phyloP scores from a whole-genome alignment of 2,888 invertebrate genomes.

The Andrena hattorfiana region DNA sequence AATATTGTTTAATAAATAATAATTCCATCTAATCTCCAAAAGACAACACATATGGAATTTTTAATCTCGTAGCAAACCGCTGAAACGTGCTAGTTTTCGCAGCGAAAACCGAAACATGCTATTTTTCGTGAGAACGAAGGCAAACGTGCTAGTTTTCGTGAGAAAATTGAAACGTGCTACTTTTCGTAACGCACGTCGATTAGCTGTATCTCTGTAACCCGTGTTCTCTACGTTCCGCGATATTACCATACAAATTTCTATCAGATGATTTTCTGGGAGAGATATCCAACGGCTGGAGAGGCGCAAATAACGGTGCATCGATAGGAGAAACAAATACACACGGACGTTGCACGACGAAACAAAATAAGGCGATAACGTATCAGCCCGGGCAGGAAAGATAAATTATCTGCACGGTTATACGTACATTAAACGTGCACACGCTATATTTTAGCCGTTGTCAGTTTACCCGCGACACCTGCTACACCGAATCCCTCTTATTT shows the following conservation, averaged over 20 bases:
- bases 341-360: background rate
- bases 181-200: too few relatives aligned
- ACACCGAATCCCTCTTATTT: conserved; percentile 65
- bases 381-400: conserved; percentile 23
- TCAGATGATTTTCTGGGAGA: background rate
- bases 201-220: too few relatives aligned
- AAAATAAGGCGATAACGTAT: conserved; percentile 47
- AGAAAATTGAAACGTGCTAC: too few relatives aligned
- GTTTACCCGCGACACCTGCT: conserved; percentile 67
- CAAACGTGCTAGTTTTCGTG: too few relatives aligned
- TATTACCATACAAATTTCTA: background rate
- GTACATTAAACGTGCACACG: conserved; percentile 32
- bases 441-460: conserved; percentile 50
- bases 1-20: too few relatives aligned
- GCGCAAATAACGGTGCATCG: conserved; percentile 19
- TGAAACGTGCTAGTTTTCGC: too few relatives aligned
- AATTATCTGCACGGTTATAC: conserved; percentile 45
- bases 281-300: background rate
- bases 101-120: too few relatives aligned
- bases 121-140: too few relatives aligned
- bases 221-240: background rate
- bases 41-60: too few relatives aligned
- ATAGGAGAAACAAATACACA: background rate
- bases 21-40: too few relatives aligned
- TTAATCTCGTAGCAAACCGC: too few relatives aligned